These are phyloP conservation scores for Ctena decussata DNA, from an alignment of 2,888 invertebrate species.

Conservation along the genomic window DNA sequence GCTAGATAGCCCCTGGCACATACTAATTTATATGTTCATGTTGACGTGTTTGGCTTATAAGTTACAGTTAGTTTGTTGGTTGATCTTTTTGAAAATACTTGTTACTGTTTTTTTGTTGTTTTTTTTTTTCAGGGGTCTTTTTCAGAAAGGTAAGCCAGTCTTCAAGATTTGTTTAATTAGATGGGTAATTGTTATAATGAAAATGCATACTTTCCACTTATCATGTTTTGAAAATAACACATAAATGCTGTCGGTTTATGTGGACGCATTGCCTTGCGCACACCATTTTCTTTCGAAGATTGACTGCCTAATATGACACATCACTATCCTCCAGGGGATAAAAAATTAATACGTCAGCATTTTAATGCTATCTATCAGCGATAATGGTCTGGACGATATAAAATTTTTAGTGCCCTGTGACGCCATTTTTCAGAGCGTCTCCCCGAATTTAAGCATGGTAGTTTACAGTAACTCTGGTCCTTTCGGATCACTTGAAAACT, in stretches of 20 bases:
- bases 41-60: background rate
- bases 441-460: no score
- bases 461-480: no score
- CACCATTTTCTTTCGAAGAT: background rate
- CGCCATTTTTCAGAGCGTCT: no score
- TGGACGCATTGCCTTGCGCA: background rate
- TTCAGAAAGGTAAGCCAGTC: slow-evolving; percentile 76
- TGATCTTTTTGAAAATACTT: background rate
- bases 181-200: no score
- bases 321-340: background rate
- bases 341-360: no score
- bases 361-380: no score
- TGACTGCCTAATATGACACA: background rate
- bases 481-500: no score
- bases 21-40: background rate
- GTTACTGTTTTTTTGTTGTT: background rate
- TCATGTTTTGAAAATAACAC: background rate
- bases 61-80: background rate
- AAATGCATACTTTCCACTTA: background rate
- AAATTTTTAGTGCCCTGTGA: no score
- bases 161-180: background rate
- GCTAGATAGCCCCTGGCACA: background rate
- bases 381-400: no score
- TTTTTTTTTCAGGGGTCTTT: slow-evolving; percentile 81
- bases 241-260: background rate